phyloP scores from a whole-genome alignment of 2,113 vertebrate species.

The Salvelinus sp. region DNA sequence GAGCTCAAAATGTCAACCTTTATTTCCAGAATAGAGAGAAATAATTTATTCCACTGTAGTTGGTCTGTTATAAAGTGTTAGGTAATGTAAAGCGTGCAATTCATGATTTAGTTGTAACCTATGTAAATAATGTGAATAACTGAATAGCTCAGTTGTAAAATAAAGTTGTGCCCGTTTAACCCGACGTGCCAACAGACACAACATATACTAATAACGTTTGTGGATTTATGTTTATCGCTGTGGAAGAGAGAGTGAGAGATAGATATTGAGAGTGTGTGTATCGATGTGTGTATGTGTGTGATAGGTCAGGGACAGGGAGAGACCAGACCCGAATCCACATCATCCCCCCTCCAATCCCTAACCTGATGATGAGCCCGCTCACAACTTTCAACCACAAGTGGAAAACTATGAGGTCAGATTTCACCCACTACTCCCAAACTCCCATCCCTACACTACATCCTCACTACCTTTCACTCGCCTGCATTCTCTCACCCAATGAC shows the following conservation, averaged over 20 bases:
- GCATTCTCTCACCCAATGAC: constrained; percentile 59
- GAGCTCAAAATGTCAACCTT: constrained; percentile 51
- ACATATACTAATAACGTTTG: too few species aligned
- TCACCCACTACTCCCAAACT: constrained; percentile 57
- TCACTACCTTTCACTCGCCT: constrained; percentile 58
- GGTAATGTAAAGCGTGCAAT: too few species aligned
- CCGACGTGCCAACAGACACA: too few species aligned
- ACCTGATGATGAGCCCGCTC: constrained; percentile 10
- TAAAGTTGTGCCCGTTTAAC: too few species aligned
- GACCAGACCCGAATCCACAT: neutral
- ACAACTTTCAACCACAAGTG: constrained; percentile 29
- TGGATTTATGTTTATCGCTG: too few species aligned
- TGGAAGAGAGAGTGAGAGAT: too few species aligned
- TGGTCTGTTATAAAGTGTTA: too few species aligned
- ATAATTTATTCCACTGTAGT: constrained; percentile 7
- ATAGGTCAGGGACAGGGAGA: neutral
- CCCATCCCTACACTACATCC: neutral
- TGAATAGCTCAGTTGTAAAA: too few species aligned
- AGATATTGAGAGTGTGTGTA: too few species aligned
- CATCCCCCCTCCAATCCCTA: neutral
- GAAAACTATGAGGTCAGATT: constrained; percentile 71
- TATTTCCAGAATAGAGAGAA: constrained; percentile 18
- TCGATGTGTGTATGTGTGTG: too few species aligned
- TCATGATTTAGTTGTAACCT: too few species aligned
- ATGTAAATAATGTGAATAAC: too few species aligned